Base-by-base conservation (phyloP, 2,888 invertebrate species). In the Eulithis testata region DNA sequence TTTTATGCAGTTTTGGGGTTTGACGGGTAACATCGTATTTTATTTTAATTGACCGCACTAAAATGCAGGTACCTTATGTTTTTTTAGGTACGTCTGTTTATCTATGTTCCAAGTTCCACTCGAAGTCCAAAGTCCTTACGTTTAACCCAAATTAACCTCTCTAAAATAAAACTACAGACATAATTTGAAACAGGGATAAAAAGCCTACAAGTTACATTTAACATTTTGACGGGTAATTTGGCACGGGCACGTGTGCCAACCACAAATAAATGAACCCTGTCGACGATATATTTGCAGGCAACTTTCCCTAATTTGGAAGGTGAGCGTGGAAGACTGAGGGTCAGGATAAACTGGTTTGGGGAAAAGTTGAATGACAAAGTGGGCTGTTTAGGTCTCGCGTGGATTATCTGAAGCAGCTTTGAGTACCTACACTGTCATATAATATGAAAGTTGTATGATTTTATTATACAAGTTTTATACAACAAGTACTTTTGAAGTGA, bases 161-260 rank as follows among this genome's bases (percentile, higher is more conserved):
- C 0, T 40, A 44, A 44, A 44, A n/a, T 44, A n/a, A n/a, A 44
- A 44, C 21, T 47, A 36, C 37, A 53, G 7, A 53, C n/a, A 52
- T 52, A 56, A 14, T 50, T 37, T 58, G 36, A 14, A 60, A 40
- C 58, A 37, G 0, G 5, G 21, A 55, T 27, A 27, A 14, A 62
- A 63, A 64, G 59, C 63, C 57, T 71, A 64, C 69, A 60, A 81
- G 77, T 79, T 72, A 81, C 83, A 85, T 89, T 85, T 77, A 87
- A 79, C 86, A 87, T 86, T 87, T 86, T 87, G 88, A 86, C 84
- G 86, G 85, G 84, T 82, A 87, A 88, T 89, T 88, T 89, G 84
- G 84, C 84, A 80, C 72, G 73, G 79, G 77, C 78, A 80, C 82
- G 80, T 78, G 77, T 77, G 78, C 74, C 67, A 68, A 73, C 74